Evolutionary conservation across 2,797 vertebrate species (phyloP).

Genomic region (Todus mexicanus): DNA sequence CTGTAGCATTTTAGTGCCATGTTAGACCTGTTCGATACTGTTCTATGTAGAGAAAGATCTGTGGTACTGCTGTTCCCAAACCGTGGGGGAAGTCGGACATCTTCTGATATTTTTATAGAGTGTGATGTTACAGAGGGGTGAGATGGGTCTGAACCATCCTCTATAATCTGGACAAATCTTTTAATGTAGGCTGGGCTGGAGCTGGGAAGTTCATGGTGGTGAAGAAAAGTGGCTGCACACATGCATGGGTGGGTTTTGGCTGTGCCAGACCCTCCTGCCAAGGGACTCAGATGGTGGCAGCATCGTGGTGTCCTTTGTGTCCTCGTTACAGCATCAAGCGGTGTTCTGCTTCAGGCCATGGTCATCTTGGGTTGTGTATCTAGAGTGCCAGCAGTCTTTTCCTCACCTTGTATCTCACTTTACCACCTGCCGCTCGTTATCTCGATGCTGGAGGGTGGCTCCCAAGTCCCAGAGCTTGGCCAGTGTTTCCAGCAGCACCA

Average conservation of each 20-base stretch:
- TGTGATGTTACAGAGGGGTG: no score
- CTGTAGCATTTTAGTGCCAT: not conserved
- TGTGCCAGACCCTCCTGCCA: accelerated
- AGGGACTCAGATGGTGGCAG: not conserved
- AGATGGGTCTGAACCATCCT: not conserved
- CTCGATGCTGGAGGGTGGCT: not conserved
- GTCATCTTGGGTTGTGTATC: accelerated
- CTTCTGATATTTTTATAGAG: not conserved
- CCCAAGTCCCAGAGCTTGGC: not conserved
- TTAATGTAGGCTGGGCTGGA: not conserved
- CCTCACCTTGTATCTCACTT: not conserved
- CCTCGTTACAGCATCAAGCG: not conserved
- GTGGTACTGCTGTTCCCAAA: not conserved
- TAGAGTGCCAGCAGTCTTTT: accelerated
- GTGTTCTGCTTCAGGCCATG: not conserved
- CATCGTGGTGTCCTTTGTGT: accelerated
- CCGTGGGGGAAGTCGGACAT: not conserved
- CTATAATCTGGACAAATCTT: not conserved
- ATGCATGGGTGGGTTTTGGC: not conserved
- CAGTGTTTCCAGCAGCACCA: not conserved
- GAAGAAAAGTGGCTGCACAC: no score
- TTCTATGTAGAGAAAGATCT: no score
- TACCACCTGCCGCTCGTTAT: not conserved
- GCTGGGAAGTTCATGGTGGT: not conserved
- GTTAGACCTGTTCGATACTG: not conserved